Base-by-base conservation (phyloP, 2,888 invertebrate genomes). In the Agrilus mali region DNA sequence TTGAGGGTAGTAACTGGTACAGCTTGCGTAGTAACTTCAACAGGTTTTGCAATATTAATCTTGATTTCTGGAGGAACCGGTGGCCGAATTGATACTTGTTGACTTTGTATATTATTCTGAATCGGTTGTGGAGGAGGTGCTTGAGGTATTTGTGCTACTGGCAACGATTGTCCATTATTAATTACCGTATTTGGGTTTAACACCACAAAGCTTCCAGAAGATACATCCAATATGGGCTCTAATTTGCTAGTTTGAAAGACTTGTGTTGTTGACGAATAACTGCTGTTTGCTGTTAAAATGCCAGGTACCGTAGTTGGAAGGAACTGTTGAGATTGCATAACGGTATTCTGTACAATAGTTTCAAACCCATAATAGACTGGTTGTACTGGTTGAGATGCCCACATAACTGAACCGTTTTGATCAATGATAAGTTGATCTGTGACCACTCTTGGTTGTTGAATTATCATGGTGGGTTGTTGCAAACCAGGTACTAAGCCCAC, bases 261-360 rank as follows among this genome's bases (percentile, higher is more conserved):
- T 69, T 83, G 83, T 0, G 87, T 87, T 2, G 87, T 87, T 14
- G 87, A 85, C 14, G 84, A 83, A 60, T 86, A 87, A 60, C 86
- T 86, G 56, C 86, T 86, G 56, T 83, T 83, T 55, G 83, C 82
- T 42, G 86, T 82, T 27, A 86, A 69, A 3, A 86, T 80, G 36
- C 86, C 86, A 47, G 83, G 85, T 71, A 86, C 80, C 5, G 85
- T 80, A 2, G 84, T 83, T 4, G 86, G 82, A 13, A 87, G 79
- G 59, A 86, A 86, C 59, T 87, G 87, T 59, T 86, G 86, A 16
- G 86, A 86, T n/a, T 85, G 85, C 86, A 87, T 86, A 1, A 87
- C 86, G 4, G 87, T 87, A 57, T 87, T 88, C 63, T 86, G 86
- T 3, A 88, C 87, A 42, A 87, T 86, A 0, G 87, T 87, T 67